Evolutionary conservation across 2,113 vertebrate species (phyloP).

Genomic region (Deroptyus accipitrinus): DNA sequence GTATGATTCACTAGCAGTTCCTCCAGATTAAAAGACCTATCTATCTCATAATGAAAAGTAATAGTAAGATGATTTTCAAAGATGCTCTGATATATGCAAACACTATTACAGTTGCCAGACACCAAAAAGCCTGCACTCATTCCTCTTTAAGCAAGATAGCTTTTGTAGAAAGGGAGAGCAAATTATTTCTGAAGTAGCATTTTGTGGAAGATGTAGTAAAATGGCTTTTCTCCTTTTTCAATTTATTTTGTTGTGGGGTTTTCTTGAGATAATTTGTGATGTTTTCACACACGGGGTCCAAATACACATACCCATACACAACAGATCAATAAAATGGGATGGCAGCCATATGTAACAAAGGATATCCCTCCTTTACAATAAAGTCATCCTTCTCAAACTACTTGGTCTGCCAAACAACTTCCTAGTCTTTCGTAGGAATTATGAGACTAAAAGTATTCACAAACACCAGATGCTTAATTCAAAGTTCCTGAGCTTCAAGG

Average conservation of each 20-base stretch:
- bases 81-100: neutral
- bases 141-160: neutral
- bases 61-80: neutral
- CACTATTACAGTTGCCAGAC: neutral
- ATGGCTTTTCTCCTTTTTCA: neutral
- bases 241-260: neutral
- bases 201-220: neutral
- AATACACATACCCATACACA: neutral
- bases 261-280: neutral
- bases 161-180: neutral
- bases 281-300: neutral
- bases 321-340: neutral
- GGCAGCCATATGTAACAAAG: neutral
- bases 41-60: neutral
- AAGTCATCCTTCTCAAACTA: neutral
- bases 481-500: neutral
- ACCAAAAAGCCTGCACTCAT: neutral
- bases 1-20: neutral
- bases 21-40: neutral
- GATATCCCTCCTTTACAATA: neutral
- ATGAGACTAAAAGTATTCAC: neutral
- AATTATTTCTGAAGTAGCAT: neutral
- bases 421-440: neutral
- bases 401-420: neutral
- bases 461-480: neutral